Base-by-base conservation (phyloP, 2,113 vertebrate species). In the Entomyzon cyanotis region DNA sequence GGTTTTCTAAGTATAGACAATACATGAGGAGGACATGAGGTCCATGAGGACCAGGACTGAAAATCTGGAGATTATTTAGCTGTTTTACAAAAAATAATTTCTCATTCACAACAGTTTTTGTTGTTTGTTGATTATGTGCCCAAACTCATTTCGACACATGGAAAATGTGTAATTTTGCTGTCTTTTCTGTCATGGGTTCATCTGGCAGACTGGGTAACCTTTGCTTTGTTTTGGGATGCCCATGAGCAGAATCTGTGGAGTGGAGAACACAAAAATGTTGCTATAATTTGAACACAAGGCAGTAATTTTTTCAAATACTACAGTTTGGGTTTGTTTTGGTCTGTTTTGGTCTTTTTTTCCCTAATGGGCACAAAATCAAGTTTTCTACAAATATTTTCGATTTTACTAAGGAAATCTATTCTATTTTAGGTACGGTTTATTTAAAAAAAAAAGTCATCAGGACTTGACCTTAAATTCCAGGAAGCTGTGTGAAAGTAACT, bases 91-190 rank as follows among this genome's bases (percentile, higher is more conserved):
- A 67, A 76, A 75, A 30, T 21, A 64, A 30, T 52, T 46, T 62
- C 19, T 56, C 10, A 10, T 70, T 60, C 42, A 47, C 33, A 37
- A 23, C 30, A 42, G 10, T 23, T 90, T 65, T 50, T 0, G 0
- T 27, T 75, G 14, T 63, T 81, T 46, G 37, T 33, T 56, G 18
- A 5, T 69, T 70, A 15, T 20, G 22, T 41, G 33, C 41, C 70
- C 53, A 44, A 79, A 46, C n/a, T 53, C 13, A 31, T 35, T 87
- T 87, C 4, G 10, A 60, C 4, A 2, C 10, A 35, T 12, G 50
- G 39, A 4, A 5, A 41, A 18, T 46, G 17, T 15, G 17, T 25
- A 46, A 75, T 41, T 50, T 47, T 73, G 19, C n/a, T 78, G 12
- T 63, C 1, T 0, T n/a, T 68, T 7, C 47, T 83, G 39, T 59